Conservation (phyloP, 2,797 vertebrate species). For the Gambusia yucatana region DNA sequence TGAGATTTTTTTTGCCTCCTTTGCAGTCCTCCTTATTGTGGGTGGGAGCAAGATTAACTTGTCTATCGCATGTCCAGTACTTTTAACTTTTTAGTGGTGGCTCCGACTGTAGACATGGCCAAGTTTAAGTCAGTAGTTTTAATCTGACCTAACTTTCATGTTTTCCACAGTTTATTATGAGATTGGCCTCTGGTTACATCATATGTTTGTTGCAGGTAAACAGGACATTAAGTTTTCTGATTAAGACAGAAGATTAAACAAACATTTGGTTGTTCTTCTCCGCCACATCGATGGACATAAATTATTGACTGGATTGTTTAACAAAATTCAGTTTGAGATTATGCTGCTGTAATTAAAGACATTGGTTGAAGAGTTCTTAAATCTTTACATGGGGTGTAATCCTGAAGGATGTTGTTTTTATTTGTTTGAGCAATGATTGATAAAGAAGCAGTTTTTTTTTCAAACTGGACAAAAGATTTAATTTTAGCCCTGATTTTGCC, state of each 20-base stretch:
- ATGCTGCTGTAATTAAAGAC: neutral
- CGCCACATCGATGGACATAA: neutral
- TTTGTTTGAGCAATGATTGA: neutral
- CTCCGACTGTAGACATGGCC: neutral
- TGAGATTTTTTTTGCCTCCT: neutral
- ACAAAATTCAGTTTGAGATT: neutral
- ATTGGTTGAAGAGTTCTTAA: neutral
- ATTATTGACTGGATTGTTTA: neutral
- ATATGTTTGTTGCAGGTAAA: neutral
- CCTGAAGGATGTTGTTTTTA: neutral
- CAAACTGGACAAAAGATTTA: neutral
- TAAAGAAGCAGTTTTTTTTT: neutral
- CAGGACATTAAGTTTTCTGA: too few species aligned
- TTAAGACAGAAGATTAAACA: neutral
- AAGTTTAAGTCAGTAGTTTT: neutral
- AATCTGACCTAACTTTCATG: neutral
- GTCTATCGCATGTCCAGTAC: neutral
- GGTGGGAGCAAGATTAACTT: neutral
- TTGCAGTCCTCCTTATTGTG: neutral
- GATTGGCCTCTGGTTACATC: neutral
- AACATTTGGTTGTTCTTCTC: neutral
- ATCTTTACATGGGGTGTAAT: neutral
- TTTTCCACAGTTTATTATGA: neutral
- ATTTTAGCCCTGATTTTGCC: too few species aligned
- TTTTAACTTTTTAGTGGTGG: neutral